Percentiles rank a stretch among this genome's conserved stretches.
Evolutionary conservation across 2,888 invertebrate species (phyloP).

Genomic region (Adela reaumurella): DNA sequence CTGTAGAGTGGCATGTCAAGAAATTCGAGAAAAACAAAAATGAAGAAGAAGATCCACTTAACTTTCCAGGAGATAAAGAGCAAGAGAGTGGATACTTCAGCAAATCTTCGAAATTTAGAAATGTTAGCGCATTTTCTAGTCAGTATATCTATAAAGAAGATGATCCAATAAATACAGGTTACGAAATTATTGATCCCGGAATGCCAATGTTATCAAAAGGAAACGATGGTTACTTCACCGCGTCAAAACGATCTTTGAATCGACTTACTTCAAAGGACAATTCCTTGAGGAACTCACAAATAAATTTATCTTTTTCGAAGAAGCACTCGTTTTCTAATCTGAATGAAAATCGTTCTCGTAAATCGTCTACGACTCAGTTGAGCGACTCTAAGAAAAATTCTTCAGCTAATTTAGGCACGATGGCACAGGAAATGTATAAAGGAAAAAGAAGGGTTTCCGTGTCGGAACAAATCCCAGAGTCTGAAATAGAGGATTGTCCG

Average conservation of each 20-base stretch:
- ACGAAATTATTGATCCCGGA: constrained; percentile 64
- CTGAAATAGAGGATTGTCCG: constrained; percentile 50
- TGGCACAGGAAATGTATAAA: constrained; percentile 30
- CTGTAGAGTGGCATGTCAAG: constrained; percentile 70
- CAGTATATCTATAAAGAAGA: constrained; percentile 65
- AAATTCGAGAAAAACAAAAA: constrained; percentile 23
- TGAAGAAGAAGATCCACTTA: constrained; percentile 14
- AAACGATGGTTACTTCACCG: constrained; percentile 62
- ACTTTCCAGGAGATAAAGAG: constrained; percentile 13
- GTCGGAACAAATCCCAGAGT: constrained; percentile 35
- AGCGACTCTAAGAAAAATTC: constrained; percentile 52
- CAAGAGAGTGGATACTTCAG: constrained; percentile 41
- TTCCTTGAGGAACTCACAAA: constrained; percentile 40
- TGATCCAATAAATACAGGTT: constrained; percentile 58
- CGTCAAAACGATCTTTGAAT: constrained; percentile 42
- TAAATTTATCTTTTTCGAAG: constrained; percentile 29
- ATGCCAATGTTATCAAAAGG: constrained; percentile 64
- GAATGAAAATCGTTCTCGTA: constrained; percentile 38
- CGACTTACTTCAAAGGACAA: constrained; percentile 37
- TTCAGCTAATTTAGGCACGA: constrained; percentile 30
- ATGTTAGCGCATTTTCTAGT: constrained; percentile 53
- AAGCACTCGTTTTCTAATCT: constrained; percentile 48
- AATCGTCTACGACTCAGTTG: constrained; percentile 41
- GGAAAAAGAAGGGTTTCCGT: constrained; percentile 32
- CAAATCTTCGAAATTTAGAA: constrained; percentile 36